Evolutionary conservation across 2,113 vertebrate species (phyloP), one percentile per base, ranked within the genome.

Genomic region (Alectura lathami): DNA sequence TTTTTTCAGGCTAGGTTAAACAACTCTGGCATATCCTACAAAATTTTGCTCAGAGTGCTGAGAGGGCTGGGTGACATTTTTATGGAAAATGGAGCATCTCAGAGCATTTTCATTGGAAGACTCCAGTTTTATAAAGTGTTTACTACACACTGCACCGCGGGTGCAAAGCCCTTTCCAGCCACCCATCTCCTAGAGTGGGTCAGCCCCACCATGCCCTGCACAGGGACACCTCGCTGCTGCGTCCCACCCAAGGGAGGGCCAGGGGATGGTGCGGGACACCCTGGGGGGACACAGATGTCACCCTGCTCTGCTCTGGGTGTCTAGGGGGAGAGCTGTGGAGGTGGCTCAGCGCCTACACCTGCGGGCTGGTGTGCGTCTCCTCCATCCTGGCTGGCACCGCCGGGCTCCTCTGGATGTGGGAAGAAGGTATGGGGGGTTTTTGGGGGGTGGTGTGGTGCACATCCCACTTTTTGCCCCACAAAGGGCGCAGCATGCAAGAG

Each of bases 271-370:
- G 0, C 0, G 1, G 87, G 40, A 4, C 3, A 3, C 8, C 17
- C 1, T 0, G 0, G 5, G 8, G 48, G 24, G 16, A 42, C 59
- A 4, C 34, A 2, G 34, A 6, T 1, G 13, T 76, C 75, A 80
- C 68, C 29, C 24, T 12, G 0, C 3, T 0, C 54, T 48, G 79
- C 90, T 83, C 45, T 92, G 83, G 40, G 9, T 7, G 43, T 47
- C 8, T 34, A 97, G 95, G 96, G 9, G 95, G 96, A 5, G 95
- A 97, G 42, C 94, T 96, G 57, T 96, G 96, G 96, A 42, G 93
- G 42, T 97, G 95, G 95, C 96, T 97, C 66, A 95, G 95, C 1
- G 92, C 13, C 89, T 96, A 97, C 87, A 97, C 78, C 67, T 82
- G 86, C 3, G 93, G 89, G 57, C 57, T 97, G 77, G 91, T 95